Percentiles rank a stretch among this genome's conserved stretches.
Conservation (phyloP, 1,140 invertebrate species). For the Orchesella cincta region DNA sequence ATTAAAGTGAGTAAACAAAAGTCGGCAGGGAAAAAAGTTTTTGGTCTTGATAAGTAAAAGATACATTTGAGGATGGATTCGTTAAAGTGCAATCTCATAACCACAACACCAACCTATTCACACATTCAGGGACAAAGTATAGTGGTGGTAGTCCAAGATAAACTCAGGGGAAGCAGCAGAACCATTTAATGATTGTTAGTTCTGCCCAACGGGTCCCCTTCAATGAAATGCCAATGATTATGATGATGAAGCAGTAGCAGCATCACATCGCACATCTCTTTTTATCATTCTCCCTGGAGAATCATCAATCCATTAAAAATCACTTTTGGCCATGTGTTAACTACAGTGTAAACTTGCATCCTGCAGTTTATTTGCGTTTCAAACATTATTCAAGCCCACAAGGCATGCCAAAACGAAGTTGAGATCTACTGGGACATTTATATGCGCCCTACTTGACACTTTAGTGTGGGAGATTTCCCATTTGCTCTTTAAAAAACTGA, state of each 20-base stretch:
- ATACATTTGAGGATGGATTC: no score
- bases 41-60: no score
- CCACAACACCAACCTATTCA: background rate
- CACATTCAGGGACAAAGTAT: background rate
- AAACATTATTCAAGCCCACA: background rate
- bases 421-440: background rate
- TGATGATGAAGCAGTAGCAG: background rate
- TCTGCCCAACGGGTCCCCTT: background rate
- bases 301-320: slow-evolving; percentile 29
- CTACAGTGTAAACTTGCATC: background rate
- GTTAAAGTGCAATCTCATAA: background rate
- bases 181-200: background rate
- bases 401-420: background rate
- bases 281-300: slow-evolving; percentile 6
- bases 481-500: background rate
- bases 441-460: background rate
- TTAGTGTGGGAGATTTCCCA: slow-evolving; percentile 10
- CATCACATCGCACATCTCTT: no score
- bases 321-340: slow-evolving; percentile 23
- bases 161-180: background rate
- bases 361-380: background rate
- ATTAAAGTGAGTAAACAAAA: background rate
- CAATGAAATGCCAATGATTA: background rate
- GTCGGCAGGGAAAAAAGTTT: no score
- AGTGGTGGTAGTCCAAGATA: background rate